phyloP scores from a whole-genome alignment of 2,797 vertebrate genomes.

The Halcyon badia region DNA sequence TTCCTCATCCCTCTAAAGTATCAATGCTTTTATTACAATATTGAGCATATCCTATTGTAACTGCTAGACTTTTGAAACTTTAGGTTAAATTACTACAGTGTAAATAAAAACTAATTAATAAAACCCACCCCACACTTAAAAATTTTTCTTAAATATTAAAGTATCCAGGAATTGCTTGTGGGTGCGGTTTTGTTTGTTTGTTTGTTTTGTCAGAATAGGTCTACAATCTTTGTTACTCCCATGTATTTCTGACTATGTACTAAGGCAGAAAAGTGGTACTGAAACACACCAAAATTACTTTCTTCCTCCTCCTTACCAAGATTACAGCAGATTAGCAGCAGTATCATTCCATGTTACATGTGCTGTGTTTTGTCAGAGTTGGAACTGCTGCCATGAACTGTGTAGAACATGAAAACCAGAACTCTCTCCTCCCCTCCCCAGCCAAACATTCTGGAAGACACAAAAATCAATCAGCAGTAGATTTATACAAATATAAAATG shows the following conservation, averaged over 20 bases:
- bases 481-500: neutral
- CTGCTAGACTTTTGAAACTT: neutral
- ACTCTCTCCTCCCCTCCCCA: neutral
- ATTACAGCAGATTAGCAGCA: neutral
- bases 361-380: neutral
- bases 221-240: neutral
- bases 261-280: neutral
- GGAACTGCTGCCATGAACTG: neutral
- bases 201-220: neutral
- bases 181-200: neutral
- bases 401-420: neutral
- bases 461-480: neutral
- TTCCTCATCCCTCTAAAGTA: neutral
- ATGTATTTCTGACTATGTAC: neutral
- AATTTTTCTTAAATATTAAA: neutral
- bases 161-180: neutral
- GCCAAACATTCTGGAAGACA: neutral
- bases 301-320: neutral
- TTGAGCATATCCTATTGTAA: neutral
- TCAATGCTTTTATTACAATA: neutral
- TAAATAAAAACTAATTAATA: neutral
- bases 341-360: neutral
- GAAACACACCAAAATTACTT: neutral
- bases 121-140: neutral
- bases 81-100: neutral